Percentiles rank a stretch among this genome's conserved stretches.
phyloP scores from a whole-genome alignment of 2,888 invertebrate species.

The Morpho achilles region DNA sequence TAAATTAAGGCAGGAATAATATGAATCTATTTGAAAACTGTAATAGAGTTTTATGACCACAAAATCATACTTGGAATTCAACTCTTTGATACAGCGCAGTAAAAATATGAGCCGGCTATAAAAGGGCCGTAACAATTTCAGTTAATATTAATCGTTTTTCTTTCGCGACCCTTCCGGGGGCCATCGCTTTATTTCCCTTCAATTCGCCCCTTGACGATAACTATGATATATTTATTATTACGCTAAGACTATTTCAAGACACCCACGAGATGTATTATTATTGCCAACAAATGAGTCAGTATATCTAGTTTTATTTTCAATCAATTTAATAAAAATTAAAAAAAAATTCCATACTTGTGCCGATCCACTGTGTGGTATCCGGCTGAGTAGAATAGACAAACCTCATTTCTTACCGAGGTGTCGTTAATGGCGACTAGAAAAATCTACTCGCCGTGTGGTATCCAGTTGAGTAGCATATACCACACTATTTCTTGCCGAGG shows the following conservation, averaged over 20 bases:
- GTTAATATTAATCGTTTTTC: conserved; percentile 79
- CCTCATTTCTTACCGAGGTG: too few relatives aligned
- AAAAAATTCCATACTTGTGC: too few relatives aligned
- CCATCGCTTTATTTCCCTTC: conserved; percentile 74
- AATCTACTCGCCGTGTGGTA: too few relatives aligned
- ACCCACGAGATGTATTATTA: conserved; percentile 70
- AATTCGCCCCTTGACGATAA: conserved; percentile 68
- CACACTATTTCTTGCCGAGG: too few relatives aligned
- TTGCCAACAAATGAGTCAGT: conserved; percentile 14
- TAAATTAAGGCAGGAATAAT: neutral
- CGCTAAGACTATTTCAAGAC: conserved; percentile 62
- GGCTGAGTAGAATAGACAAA: too few relatives aligned
- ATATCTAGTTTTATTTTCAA: conserved; percentile 32
- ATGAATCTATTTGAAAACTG: neutral
- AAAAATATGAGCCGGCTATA: conserved; percentile 69
- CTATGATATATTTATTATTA: conserved; percentile 78
- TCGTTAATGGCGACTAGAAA: too few relatives aligned
- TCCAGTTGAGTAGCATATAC: too few relatives aligned
- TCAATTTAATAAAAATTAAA: too few relatives aligned
- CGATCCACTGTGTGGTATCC: too few relatives aligned
- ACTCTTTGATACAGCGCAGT: conserved; percentile 64
- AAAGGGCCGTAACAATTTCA: conserved; percentile 72
- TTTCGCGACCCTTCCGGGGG: conserved; percentile 69
- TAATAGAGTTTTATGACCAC: conserved; percentile 41
- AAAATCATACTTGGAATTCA: conserved; percentile 44